phyloP scores from a whole-genome alignment of 2,888 invertebrate genomes.

The Eupsilia transversa region DNA sequence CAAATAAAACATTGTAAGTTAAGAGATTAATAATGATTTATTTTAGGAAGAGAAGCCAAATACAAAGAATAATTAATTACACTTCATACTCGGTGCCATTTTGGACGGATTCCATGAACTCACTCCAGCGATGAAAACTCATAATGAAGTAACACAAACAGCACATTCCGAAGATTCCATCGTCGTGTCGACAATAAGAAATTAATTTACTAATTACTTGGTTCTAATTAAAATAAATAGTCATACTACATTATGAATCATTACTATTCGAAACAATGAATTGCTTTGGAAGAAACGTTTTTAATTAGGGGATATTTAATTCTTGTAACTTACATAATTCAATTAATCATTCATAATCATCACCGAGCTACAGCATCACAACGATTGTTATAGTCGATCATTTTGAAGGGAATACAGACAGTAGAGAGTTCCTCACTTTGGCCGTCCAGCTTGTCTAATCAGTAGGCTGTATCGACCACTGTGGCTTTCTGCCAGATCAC shows the following conservation, averaged over 20 bases:
- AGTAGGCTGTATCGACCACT: neutral
- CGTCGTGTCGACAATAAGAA: neutral
- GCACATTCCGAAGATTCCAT: constrained; percentile 20
- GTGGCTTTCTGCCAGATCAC: neutral
- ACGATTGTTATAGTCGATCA: neutral
- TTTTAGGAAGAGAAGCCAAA: neutral
- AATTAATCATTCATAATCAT: neutral
- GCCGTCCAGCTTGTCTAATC: neutral
- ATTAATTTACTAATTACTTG: constrained; percentile 24
- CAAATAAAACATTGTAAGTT: neutral
- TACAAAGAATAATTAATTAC: neutral
- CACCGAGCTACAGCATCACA: neutral
- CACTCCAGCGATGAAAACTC: neutral
- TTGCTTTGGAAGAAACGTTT: neutral
- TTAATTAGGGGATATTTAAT: neutral
- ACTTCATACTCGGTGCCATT: neutral
- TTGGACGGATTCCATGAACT: constrained; percentile 2
- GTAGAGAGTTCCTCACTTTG: neutral
- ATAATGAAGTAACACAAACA: neutral
- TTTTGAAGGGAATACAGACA: neutral
- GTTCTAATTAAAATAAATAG: constrained; percentile 9
- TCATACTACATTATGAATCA: constrained; percentile 13
- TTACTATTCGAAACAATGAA: neutral
- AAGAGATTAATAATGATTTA: neutral
- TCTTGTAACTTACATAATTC: neutral